These are phyloP conservation scores for Illadopsis cleaveri DNA, from an alignment of 2,113 vertebrate genomes.

Conservation along the genomic window DNA sequence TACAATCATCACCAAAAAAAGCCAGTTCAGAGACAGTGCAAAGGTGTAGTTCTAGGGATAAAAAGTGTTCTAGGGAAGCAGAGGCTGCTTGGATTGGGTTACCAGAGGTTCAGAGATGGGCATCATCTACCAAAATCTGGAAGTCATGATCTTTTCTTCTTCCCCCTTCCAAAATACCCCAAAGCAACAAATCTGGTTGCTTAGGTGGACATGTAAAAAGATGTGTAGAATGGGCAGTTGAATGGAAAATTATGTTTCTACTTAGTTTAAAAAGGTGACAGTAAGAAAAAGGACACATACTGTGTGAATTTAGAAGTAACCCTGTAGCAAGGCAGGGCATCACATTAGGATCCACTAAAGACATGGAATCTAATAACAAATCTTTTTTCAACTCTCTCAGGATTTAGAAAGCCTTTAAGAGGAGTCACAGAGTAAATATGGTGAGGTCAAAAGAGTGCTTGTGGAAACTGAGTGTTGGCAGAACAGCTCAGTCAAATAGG, in stretches of 20 bases:
- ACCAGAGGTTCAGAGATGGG: background rate
- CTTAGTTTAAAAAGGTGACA: background rate
- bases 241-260: background rate
- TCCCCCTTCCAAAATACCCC: background rate
- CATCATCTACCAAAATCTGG: background rate
- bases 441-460: background rate
- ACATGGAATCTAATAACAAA: background rate
- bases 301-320: background rate
- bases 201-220: background rate
- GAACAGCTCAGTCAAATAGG: background rate
- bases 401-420: background rate
- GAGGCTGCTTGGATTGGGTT: background rate
- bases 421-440: background rate
- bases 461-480: accelerated
- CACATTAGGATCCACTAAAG: background rate
- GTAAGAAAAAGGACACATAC: background rate
- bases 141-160: background rate
- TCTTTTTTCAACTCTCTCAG: background rate
- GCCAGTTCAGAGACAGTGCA: background rate
- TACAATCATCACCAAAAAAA: background rate
- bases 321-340: background rate
- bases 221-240: background rate
- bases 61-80: accelerated
- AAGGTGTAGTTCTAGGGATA: background rate
- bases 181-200: background rate